Base-by-base conservation (phyloP, 2,113 vertebrate species). In the Megalops atlanticus region DNA sequence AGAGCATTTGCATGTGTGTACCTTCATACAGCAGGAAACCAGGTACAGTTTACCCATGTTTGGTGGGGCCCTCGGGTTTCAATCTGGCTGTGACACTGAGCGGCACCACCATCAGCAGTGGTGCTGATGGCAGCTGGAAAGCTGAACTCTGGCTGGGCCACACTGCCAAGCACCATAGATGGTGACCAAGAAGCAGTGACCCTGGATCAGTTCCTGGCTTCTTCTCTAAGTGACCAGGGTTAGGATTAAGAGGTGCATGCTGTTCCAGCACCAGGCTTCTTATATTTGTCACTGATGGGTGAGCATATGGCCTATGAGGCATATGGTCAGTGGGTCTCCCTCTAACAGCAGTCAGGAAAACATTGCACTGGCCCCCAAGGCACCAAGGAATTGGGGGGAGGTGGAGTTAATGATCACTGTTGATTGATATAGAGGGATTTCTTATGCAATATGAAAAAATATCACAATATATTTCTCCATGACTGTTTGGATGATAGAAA, bases 231-330 rank as follows among this genome's bases (percentile, higher is more conserved):
- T 31, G 35, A 31, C 41, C 40, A 45, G 70, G 79, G 35, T 54
- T 40, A n/a, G 78, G 68, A 64, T 64, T 31, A 64, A 1, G 49
- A 21, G 16, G 49, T 54, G 49, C 27, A 31, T 27, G 68, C 78
- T 79, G 68, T 69, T 45, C 64, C 64, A 27, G 77, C 39, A 69
- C 41, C 77, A n/a, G n/a, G n/a, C n/a, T n/a, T n/a, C n/a, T n/a
- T n/a, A n/a, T n/a, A n/a, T n/a, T n/a, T n/a, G n/a, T n/a, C n/a
- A 35, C 40, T 27, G 40, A 31, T 75, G n/a, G n/a, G n/a, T 11
- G 24, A 75, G n/a, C 24, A 38, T 24, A 75, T 74, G 72, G 12
- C 27, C 36, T n/a, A 78, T 4, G 49, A 54, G 24, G 2, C 16
- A 21, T 21, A 21, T 54, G 54, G 38, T 2, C 47, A 24, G 64